Conservation (phyloP, 2,797 vertebrate species). For the Tarsius wallacei region DNA sequence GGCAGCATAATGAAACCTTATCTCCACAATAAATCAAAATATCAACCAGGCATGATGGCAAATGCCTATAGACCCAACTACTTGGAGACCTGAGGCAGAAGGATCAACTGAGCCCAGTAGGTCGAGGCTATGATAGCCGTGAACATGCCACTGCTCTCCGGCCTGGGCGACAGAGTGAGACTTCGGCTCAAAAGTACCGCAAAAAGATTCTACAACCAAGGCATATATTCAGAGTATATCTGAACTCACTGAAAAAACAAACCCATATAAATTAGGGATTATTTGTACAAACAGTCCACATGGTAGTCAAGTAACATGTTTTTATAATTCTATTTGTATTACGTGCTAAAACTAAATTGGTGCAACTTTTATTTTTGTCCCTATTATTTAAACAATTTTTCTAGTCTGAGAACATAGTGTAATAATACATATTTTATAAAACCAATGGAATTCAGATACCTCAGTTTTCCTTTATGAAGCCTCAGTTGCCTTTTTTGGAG, state of each 20-base stretch:
- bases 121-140: too few species aligned
- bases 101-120: too few species aligned
- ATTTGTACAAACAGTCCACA: neutral
- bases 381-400: slow-evolving; percentile 26
- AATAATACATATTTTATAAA: slow-evolving; percentile 21
- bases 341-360: slow-evolving; percentile 33
- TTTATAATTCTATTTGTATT: neutral
- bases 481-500: neutral
- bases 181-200: too few species aligned
- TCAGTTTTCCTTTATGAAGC: neutral
- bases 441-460: neutral
- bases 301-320: neutral
- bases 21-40: too few species aligned
- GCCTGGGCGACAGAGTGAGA: too few species aligned
- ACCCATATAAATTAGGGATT: neutral
- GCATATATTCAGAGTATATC: neutral
- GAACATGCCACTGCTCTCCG: too few species aligned
- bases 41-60: too few species aligned
- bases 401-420: neutral
- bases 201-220: neutral
- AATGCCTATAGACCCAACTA: too few species aligned
- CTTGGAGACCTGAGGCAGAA: too few species aligned
- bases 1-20: too few species aligned
- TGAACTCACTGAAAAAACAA: neutral
- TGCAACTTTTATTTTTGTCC: neutral